phyloP scores from a whole-genome alignment of 2,113 vertebrate genomes.

The Notarius lentiginosus region DNA sequence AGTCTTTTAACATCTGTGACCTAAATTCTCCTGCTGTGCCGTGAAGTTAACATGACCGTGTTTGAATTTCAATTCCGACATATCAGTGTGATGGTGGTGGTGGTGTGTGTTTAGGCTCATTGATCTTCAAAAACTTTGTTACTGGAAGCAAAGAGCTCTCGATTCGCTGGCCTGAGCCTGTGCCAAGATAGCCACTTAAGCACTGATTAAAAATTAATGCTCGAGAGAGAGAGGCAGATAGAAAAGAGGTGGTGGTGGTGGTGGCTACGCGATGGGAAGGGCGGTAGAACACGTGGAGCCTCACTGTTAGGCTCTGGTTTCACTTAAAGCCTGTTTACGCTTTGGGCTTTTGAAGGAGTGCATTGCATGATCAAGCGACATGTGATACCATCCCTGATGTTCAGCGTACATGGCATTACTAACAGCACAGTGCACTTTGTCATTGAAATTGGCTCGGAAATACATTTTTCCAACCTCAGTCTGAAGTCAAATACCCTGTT shows the following conservation, averaged over 20 bases:
- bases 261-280: conserved; percentile 57
- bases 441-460: background rate
- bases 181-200: conserved; percentile 77
- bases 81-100: conserved; percentile 42
- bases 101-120: conserved; percentile 65
- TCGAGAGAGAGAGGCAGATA: conserved; percentile 56
- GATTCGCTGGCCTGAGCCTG: conserved; percentile 70
- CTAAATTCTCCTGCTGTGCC: conserved; percentile 29
- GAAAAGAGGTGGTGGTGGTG: conserved; percentile 36
- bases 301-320: conserved; percentile 46
- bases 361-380: conserved; percentile 26
- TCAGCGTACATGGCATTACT: background rate
- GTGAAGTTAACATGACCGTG: conserved; percentile 60
- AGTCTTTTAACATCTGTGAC: conserved; percentile 20
- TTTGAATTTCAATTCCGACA: conserved; percentile 65
- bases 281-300: conserved; percentile 50
- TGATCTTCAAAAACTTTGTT: conserved; percentile 71
- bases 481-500: background rate
- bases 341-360: conserved; percentile 54
- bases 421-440: background rate
- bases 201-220: conserved; percentile 80
- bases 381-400: conserved; percentile 15
- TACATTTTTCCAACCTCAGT: background rate
- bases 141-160: conserved; percentile 71
- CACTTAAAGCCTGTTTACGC: conserved; percentile 70